Conservation (phyloP, 1,140 invertebrate genomes). For the Ostrea edulis region DNA sequence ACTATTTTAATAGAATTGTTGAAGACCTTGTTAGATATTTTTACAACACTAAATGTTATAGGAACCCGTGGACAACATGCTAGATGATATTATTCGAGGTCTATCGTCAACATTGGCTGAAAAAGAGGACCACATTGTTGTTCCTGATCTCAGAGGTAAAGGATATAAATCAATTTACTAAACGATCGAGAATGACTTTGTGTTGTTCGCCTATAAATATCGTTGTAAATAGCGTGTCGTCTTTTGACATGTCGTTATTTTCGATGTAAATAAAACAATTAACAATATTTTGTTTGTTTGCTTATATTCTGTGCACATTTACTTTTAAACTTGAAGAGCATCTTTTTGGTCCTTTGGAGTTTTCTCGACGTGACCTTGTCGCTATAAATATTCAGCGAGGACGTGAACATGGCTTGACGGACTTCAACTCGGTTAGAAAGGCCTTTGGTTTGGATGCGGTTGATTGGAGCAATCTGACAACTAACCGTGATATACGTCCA, state of each 20-base stretch:
- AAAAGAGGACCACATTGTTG: slow-evolving; percentile 94
- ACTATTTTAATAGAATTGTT: too few relatives aligned
- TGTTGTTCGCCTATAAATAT: not conserved
- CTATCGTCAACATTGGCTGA: slow-evolving; percentile 97
- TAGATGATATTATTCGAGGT: slow-evolving; percentile 93
- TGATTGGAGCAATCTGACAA: not conserved
- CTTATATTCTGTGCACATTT: not conserved
- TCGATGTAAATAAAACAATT: not conserved
- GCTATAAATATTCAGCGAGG: slow-evolving; percentile 98
- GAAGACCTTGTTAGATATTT: not conserved
- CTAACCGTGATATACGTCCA: not conserved
- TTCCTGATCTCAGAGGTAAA: slow-evolving; percentile 92
- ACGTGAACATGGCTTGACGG: slow-evolving; percentile 95
- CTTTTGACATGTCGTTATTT: too few relatives aligned
- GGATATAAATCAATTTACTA: too few relatives aligned
- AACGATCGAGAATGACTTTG: not conserved
- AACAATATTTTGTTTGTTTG: not conserved
- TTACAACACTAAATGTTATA: slow-evolving; percentile 42
- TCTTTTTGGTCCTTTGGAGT: slow-evolving; percentile 98
- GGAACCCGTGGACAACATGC: slow-evolving; percentile 54
- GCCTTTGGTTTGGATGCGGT: slow-evolving; percentile 78
- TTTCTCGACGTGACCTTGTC: slow-evolving; percentile 94
- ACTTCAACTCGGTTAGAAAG: slow-evolving; percentile 94
- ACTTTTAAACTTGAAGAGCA: slow-evolving; percentile 84
- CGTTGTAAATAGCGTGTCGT: too few relatives aligned